Conservation (phyloP, 2,888 invertebrate genomes). For the Plebejus melissa region DNA sequence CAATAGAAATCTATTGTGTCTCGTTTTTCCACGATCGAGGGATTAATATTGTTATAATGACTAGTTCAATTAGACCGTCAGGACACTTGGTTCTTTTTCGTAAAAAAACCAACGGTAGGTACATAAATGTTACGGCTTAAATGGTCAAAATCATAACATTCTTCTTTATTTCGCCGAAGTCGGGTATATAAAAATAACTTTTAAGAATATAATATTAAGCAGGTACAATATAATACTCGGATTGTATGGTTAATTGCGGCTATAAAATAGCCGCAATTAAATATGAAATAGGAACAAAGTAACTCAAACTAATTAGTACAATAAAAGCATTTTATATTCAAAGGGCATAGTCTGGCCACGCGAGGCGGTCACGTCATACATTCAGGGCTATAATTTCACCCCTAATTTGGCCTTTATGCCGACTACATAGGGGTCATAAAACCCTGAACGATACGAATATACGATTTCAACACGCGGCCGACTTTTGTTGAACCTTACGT, state of each 20-base stretch:
- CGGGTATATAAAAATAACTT: background rate
- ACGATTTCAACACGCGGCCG: background rate
- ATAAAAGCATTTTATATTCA: constrained; percentile 24
- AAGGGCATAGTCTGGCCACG: constrained; percentile 26
- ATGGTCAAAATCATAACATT: too few relatives aligned
- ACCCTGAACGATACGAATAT: background rate
- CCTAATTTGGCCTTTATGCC: background rate
- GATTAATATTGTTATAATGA: too few relatives aligned
- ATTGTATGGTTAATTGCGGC: background rate
- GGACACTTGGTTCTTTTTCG: too few relatives aligned
- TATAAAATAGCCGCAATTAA: background rate
- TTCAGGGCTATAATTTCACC: background rate
- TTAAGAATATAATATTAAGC: background rate
- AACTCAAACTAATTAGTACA: constrained; percentile 10
- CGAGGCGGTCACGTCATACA: constrained; percentile 24
- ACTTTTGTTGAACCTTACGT: constrained; percentile 14
- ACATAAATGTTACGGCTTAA: too few relatives aligned
- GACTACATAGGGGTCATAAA: background rate
- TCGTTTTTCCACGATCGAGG: too few relatives aligned
- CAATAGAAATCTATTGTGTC: too few relatives aligned
- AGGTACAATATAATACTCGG: background rate
- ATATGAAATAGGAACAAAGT: constrained; percentile 2
- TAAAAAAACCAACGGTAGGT: too few relatives aligned
- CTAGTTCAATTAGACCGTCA: too few relatives aligned
- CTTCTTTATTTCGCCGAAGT: too few relatives aligned